phyloP scores from a whole-genome alignment of 2,888 invertebrate species.

The Microdon myrmicae region DNA sequence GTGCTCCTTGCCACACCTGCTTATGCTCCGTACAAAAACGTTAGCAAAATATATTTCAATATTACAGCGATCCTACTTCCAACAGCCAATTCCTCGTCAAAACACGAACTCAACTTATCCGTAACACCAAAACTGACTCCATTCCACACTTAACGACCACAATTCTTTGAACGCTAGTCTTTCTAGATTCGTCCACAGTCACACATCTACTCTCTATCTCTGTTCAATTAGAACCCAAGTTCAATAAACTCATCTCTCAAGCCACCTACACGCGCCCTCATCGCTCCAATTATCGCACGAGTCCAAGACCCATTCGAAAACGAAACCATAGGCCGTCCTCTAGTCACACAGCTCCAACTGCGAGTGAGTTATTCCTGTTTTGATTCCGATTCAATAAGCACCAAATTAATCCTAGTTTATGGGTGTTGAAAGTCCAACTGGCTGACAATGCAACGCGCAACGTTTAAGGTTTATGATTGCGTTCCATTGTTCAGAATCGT shows the following conservation, averaged over 20 bases:
- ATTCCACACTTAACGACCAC: too few species aligned
- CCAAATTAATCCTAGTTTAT: slow-evolving; percentile 68
- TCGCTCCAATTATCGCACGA: neutral
- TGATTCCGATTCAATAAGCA: slow-evolving; percentile 67
- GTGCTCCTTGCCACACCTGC: too few species aligned
- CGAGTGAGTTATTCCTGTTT: slow-evolving; percentile 58
- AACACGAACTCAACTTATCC: too few species aligned
- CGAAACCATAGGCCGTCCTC: slow-evolving; percentile 25
- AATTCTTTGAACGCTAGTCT: too few species aligned
- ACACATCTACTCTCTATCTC: too few species aligned
- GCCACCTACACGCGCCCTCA: slow-evolving; percentile 16
- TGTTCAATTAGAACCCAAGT: slow-evolving; percentile 14
- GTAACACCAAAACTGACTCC: too few species aligned
- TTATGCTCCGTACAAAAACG: too few species aligned
- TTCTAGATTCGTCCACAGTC: too few species aligned
- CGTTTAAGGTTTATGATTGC: slow-evolving; percentile 56
- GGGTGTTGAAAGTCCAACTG: slow-evolving; percentile 62
- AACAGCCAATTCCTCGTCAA: too few species aligned
- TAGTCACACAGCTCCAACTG: slow-evolving; percentile 6
- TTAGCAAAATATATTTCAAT: too few species aligned
- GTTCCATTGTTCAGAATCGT: slow-evolving; percentile 49
- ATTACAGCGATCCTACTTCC: too few species aligned
- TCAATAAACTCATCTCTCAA: slow-evolving; percentile 29
- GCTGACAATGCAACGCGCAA: slow-evolving; percentile 54
- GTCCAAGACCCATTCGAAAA: slow-evolving; percentile 23